Conservation (phyloP, 2,113 vertebrate species). For the Campylomormyrus numenius region DNA sequence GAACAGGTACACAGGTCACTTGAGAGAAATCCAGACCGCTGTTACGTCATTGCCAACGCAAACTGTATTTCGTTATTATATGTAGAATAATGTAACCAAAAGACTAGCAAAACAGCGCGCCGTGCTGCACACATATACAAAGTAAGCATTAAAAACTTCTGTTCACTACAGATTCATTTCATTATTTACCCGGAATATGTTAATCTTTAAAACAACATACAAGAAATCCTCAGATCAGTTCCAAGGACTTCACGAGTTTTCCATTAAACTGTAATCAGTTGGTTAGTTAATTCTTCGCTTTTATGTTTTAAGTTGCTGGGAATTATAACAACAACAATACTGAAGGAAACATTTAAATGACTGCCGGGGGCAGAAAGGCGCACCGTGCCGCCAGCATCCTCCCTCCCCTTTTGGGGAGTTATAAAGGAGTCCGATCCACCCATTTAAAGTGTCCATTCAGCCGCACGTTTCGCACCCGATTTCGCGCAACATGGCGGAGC, state of each 20-base stretch:
- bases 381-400: neutral
- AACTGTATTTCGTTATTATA: neutral
- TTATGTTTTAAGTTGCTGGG: neutral
- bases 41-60: neutral
- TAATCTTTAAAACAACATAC: neutral
- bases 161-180: neutral
- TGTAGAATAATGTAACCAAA: neutral
- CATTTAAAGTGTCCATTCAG: neutral
- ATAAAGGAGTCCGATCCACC: constrained; percentile 33
- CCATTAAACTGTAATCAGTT: neutral
- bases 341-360: neutral
- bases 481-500: constrained; percentile 48
- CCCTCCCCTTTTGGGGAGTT: constrained; percentile 4
- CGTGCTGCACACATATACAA: neutral
- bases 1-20: neutral
- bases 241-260: neutral
- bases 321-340: neutral
- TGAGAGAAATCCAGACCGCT: neutral
- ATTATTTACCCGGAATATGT: neutral
- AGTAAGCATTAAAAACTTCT: neutral
- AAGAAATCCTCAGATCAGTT: neutral
- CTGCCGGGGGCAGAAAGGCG: neutral
- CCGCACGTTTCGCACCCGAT: neutral
- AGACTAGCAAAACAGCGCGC: neutral
- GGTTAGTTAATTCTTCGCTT: neutral